Evolutionary conservation across 2,888 invertebrate species (phyloP).

Genomic region (Mesorhabditis spiculigera): DNA sequence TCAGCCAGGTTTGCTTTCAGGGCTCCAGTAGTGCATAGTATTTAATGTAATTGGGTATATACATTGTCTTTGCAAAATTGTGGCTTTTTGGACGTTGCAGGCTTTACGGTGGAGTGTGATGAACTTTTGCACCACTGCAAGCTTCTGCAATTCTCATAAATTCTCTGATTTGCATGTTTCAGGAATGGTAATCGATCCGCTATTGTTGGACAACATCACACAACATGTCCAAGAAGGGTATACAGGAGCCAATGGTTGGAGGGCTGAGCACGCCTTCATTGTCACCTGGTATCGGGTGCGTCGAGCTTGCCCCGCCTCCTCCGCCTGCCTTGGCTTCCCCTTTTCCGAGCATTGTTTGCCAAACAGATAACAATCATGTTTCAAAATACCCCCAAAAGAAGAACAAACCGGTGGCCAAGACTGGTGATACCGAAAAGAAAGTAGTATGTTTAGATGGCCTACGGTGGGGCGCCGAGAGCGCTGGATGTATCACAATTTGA

Average conservation of each 20-base stretch:
- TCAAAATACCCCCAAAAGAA: neutral
- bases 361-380: no score
- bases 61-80: no score
- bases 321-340: no score
- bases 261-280: constrained; percentile 50
- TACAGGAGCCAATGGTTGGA: constrained; percentile 44
- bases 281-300: constrained; percentile 47
- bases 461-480: constrained; percentile 48
- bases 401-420: neutral
- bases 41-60: no score
- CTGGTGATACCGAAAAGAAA: constrained; percentile 10
- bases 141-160: no score
- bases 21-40: no score
- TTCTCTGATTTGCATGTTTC: neutral
- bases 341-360: no score
- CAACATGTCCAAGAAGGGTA: constrained; percentile 42
- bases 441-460: constrained; percentile 47
- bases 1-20: constrained; percentile 18
- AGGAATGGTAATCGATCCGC: constrained; percentile 48
- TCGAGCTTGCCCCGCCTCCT: neutral
- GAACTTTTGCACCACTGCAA: no score
- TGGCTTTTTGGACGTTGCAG: no score
- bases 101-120: no score
- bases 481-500: constrained; percentile 50
- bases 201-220: constrained; percentile 48